A percentile compares a stretch with the other conserved stretches of the same genome.
These are phyloP conservation scores for Darevskia mixta DNA, from an alignment of 2,797 vertebrate species.

Conservation along the genomic window DNA sequence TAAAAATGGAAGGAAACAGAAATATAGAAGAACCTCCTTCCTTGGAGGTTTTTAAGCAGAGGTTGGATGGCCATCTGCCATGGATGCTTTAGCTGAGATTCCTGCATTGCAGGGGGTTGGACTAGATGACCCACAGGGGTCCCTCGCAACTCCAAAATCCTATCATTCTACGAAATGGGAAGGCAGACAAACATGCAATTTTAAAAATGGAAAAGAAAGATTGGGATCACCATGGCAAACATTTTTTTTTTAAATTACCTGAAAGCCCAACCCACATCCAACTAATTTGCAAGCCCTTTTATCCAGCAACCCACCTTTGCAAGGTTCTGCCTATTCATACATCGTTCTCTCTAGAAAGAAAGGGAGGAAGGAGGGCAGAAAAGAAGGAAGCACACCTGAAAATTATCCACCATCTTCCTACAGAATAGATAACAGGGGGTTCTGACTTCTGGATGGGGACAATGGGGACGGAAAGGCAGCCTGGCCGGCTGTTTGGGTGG, in stretches of 20 bases:
- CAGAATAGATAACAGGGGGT: neutral
- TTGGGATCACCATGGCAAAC: neutral
- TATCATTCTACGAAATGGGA: no score
- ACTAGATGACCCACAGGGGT: no score
- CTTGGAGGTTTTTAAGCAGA: no score
- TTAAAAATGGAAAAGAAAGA: neutral
- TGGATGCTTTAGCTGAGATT: no score
- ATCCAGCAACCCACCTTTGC: neutral
- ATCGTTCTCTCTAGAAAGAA: neutral
- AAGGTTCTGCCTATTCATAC: neutral
- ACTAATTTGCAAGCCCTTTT: neutral
- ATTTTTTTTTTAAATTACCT: neutral
- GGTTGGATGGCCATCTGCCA: no score
- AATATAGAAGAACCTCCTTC: neutral
- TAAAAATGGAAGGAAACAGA: neutral
- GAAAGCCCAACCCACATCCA: neutral
- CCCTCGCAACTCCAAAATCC: no score
- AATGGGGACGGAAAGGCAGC: neutral
- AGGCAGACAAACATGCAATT: neutral
- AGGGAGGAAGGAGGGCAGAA: neutral
- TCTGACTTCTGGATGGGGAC: neutral
- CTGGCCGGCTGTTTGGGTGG: neutral
- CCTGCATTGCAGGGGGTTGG: no score
- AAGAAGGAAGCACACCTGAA: neutral
- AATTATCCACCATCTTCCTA: neutral